phyloP scores from a whole-genome alignment of 2,888 invertebrate genomes.

The Anaspis maculata region DNA sequence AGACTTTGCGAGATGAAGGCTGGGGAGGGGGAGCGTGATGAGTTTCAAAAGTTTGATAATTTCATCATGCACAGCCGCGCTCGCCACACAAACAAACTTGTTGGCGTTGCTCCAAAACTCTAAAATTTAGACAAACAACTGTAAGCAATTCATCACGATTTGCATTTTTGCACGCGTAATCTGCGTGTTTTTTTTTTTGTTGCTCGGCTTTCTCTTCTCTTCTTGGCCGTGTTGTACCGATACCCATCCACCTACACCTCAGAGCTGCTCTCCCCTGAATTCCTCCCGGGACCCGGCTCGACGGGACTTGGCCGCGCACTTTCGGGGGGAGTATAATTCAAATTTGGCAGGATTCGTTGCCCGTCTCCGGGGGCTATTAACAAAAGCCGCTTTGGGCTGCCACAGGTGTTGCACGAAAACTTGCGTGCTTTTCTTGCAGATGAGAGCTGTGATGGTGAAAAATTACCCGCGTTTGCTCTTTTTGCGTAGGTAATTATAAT shows the following conservation, averaged over 20 bases:
- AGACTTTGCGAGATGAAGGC: too few species aligned
- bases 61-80: constrained; percentile 14
- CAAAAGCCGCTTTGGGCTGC: constrained; percentile 10
- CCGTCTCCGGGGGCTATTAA: constrained; percentile 11
- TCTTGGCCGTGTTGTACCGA: too few species aligned
- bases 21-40: constrained; percentile 12
- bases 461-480: too few species aligned
- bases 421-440: too few species aligned
- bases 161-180: too few species aligned
- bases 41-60: constrained; percentile 17
- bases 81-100: too few species aligned
- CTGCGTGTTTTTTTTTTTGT: not conserved
- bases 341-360: constrained; percentile 10
- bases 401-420: constrained; percentile 7
- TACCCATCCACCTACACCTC: too few species aligned
- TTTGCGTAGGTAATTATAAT: too few species aligned
- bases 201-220: not conserved
- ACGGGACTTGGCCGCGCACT: too few species aligned
- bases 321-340: constrained; percentile 8
- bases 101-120: not conserved
- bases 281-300: constrained; percentile 1
- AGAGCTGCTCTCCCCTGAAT: too few species aligned
- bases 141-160: too few species aligned
- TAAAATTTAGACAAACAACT: not conserved
- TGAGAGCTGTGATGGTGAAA: too few species aligned